A percentile compares a stretch with the other conserved stretches of the same genome.
Conservation (phyloP, 1,140 invertebrate species). For the Diabrotica undecimpunctata region DNA sequence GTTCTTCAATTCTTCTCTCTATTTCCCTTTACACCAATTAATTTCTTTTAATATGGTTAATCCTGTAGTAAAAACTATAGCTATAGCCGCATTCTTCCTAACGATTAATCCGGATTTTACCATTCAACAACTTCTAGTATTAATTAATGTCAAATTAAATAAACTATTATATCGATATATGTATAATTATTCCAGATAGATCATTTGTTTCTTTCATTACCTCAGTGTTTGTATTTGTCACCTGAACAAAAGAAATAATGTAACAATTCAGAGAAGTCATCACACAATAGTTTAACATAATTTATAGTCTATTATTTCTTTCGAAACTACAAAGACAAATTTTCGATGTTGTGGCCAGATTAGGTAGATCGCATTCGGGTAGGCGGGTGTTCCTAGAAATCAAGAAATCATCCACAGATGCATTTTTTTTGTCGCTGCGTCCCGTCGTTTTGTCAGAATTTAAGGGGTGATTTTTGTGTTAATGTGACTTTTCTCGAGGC, state of each 20-base stretch:
- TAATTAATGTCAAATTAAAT: no score
- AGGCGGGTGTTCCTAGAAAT: slow-evolving; percentile 20
- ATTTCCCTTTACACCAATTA: no score
- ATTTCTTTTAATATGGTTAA: no score
- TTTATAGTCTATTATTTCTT: slow-evolving; percentile 20
- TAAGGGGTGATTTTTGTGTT: slow-evolving; percentile 25
- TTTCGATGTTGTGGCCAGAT: slow-evolving; percentile 28
- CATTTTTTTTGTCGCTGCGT: not conserved
- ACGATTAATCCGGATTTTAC: no score
- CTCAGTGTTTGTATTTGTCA: not conserved
- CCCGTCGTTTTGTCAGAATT: slow-evolving; percentile 14
- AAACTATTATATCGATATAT: no score
- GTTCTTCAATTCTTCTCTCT: no score
- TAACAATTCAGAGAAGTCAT: slow-evolving; percentile 19
- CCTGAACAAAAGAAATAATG: not conserved
- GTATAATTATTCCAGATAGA: no score
- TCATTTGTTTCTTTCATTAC: no score
- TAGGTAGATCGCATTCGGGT: slow-evolving; percentile 9
- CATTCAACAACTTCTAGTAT: no score
- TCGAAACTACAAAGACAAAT: slow-evolving; percentile 14
- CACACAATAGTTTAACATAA: slow-evolving; percentile 13
- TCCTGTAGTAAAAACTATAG: no score
- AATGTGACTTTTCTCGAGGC: slow-evolving; percentile 21
- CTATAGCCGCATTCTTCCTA: no score
- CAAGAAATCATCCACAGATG: slow-evolving; percentile 20